phyloP scores from a whole-genome alignment of 1,140 invertebrate species.

The Sitobion miscanthi region DNA sequence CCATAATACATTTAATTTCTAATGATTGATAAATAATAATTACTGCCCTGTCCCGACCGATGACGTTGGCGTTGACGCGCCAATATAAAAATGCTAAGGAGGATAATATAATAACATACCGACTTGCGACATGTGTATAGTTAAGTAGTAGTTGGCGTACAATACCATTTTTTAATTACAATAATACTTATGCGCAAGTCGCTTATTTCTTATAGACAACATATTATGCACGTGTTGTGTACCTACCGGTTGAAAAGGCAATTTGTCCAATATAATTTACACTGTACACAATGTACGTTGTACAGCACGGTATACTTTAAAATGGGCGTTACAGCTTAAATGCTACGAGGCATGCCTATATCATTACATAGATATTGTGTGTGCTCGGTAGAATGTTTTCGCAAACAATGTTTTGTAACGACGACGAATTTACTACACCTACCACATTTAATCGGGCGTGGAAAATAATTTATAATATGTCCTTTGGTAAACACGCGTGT shows the following conservation, averaged over 20 bases:
- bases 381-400: not conserved
- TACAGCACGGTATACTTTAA: not conserved
- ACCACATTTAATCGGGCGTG: not conserved
- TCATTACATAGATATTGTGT: not conserved
- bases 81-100: not conserved
- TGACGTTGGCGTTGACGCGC: not conserved
- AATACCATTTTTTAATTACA: not conserved
- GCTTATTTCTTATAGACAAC: not conserved
- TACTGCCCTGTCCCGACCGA: not conserved
- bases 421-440: not conserved
- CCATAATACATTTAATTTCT: slow-evolving; percentile 10
- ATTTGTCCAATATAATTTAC: not conserved
- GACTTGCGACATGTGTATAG: not conserved
- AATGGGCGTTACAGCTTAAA: not conserved
- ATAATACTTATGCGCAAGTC: not conserved
- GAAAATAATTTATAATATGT: not conserved
- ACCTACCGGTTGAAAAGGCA: not conserved
- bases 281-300: not conserved
- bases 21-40: not conserved
- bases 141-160: not conserved
- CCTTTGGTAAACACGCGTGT: not conserved
- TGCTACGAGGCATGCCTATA: not conserved
- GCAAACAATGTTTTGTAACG: not conserved
- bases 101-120: not conserved
- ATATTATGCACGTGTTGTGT: not conserved